Evolutionary conservation across 2,888 invertebrate genomes (phyloP).

Genomic region (Catocala fraxini): DNA sequence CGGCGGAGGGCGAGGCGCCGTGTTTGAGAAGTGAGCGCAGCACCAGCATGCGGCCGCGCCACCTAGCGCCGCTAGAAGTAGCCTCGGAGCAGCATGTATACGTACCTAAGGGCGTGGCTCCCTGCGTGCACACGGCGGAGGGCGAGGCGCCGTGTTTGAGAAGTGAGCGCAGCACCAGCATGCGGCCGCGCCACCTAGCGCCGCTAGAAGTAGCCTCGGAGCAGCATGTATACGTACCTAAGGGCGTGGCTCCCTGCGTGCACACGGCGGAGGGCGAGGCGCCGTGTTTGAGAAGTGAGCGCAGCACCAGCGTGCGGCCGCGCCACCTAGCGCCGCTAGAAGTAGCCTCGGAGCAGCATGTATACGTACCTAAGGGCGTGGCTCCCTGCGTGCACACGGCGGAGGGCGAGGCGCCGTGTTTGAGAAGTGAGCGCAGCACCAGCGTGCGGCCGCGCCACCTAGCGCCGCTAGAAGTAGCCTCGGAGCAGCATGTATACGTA

Average conservation of each 20-base stretch:
- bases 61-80: constrained; percentile 71
- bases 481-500: constrained; percentile 48
- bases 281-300: constrained; percentile 92
- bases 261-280: constrained; percentile 96
- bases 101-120: constrained; percentile 95
- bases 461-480: background rate
- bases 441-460: constrained; percentile 94
- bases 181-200: constrained; percentile 93
- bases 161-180: constrained; percentile 93
- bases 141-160: constrained; percentile 94
- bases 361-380: constrained; percentile 91
- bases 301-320: constrained; percentile 94
- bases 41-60: constrained; percentile 94
- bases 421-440: constrained; percentile 93
- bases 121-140: constrained; percentile 97
- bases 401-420: constrained; percentile 94
- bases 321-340: constrained; percentile 86
- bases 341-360: background rate
- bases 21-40: constrained; percentile 93
- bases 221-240: constrained; percentile 82
- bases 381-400: constrained; percentile 98
- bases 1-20: constrained; percentile 95
- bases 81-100: constrained; percentile 16
- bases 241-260: constrained; percentile 97
- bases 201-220: too few species aligned